These are phyloP conservation scores for Halcyon leucocephala DNA, from an alignment of 2,797 vertebrate species.

Conservation along the genomic window DNA sequence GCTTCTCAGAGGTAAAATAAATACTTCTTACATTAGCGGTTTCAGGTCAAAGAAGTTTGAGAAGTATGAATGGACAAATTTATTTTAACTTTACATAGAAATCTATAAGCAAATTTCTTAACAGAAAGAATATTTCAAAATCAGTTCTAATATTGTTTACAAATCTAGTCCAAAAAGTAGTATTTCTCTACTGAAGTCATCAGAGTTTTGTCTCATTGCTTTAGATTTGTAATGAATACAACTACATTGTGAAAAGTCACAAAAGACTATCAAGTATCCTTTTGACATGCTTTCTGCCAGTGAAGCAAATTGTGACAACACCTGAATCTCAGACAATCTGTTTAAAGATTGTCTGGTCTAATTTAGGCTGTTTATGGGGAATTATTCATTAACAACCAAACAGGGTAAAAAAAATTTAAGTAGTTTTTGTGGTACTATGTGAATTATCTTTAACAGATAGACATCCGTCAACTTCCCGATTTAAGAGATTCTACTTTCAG, in stretches of 20 bases:
- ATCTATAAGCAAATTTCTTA: neutral
- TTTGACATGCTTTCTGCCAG: neutral
- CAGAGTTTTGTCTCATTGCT: neutral
- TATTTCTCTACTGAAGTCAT: neutral
- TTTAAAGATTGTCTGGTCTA: neutral
- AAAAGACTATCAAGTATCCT: neutral
- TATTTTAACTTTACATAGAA: neutral
- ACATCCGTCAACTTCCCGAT: neutral
- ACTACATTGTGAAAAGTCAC: neutral
- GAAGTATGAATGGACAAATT: neutral
- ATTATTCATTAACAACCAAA: neutral
- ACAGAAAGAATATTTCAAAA: neutral
- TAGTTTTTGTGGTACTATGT: neutral
- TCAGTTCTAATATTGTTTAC: neutral
- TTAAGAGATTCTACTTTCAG: neutral
- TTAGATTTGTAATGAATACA: neutral
- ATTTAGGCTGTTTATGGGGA: neutral
- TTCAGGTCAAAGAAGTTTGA: neutral
- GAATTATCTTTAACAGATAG: neutral
- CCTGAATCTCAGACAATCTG: neutral
- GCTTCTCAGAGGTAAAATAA: neutral
- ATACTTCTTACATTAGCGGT: neutral
- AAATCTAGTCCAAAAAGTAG: neutral
- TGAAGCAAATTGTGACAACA: neutral
- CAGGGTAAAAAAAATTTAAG: too few relatives aligned